These are phyloP conservation scores for Ephydatia muelleri DNA, from an alignment of 37 sponge, comb jelly and placozoan species.

Conservation along the genomic window DNA sequence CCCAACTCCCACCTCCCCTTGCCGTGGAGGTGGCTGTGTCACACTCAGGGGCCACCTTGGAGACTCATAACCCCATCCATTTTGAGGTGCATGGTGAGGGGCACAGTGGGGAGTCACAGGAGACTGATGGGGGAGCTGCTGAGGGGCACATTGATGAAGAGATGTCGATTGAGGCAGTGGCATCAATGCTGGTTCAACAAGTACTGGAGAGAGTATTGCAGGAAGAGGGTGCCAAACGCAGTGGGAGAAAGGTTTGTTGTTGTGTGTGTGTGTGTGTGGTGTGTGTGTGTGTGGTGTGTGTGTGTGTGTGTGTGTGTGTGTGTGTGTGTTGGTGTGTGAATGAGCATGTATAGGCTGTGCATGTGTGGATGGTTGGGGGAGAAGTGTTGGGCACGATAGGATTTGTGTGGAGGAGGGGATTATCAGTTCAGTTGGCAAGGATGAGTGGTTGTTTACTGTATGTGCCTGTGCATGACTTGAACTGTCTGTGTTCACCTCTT, in stretches of 20 bases:
- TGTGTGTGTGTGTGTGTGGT: conserved; percentile 17
- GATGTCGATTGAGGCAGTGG: not conserved
- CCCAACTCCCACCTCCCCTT: no score
- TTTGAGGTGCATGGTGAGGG: not conserved
- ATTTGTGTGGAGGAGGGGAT: no score
- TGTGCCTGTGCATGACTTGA: no score
- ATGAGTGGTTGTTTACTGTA: no score
- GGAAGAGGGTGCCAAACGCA: not conserved
- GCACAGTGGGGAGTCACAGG: not conserved
- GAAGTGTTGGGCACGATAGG: no score
- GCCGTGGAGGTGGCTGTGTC: not conserved
- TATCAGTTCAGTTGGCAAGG: no score
- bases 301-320: no score
- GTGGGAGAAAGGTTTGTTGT: not conserved
- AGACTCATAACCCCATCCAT: not conserved
- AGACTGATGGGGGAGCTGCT: not conserved
- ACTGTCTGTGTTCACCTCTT: no score
- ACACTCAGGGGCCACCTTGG: not conserved
- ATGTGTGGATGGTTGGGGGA: not conserved
- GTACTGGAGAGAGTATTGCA: conserved; percentile 12
- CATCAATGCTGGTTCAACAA: not conserved
- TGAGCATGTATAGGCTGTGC: not conserved
- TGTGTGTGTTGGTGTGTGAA: not conserved
- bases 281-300: no score
- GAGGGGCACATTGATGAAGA: not conserved